Evolutionary conservation across 2,888 invertebrate genomes (phyloP), one percentile per base, ranked within the genome.

Genomic region (Harpalus rubripes): DNA sequence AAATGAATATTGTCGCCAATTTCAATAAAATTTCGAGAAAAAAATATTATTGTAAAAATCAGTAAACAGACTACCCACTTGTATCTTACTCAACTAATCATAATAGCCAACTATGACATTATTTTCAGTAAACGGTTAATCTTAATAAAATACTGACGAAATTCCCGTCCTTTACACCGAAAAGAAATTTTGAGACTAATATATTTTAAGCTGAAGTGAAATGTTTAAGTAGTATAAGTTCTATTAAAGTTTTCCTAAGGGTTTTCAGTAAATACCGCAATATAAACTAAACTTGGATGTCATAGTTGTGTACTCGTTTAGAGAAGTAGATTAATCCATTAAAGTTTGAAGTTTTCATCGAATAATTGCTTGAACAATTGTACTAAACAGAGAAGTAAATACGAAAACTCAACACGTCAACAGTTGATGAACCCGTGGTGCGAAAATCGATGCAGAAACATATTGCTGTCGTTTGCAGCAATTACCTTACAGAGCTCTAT

Each of bases 271-370:
- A 41, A 78, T 78, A 78, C 58, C 74, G 18, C 44, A 74, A 16
- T 74, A 52, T 72, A n/a, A 72, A 41, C 15, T 63, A 22, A 78
- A 78, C 26, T 78, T 78, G n/a, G 15, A 15, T 78, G 78, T 58
- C 78, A 58, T 78, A 18, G 56, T 58, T 78, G 79, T 79, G 39
- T 56, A 79, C 15, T 85, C 85, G 56, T 85, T 85, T 68, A 85
- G 68, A 65, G 80, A 26, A 85, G 79, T 80, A 85, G 80, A 80
- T 85, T 85, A 80, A 85, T 80, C 79, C 65, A 68, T 80, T 68
- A 85, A 80, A 85, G 85, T 80, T 85, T 80, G 32, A 80, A 85
- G 85, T 85, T 85, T 80, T 80, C 84, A 68, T 59, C 72, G 68
- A 78, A 85, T 80, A 80, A 85, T 85, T 80, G 72, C 78, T 85